Base-by-base conservation (phyloP, 2,888 invertebrate species). In the Norana najaformis region DNA sequence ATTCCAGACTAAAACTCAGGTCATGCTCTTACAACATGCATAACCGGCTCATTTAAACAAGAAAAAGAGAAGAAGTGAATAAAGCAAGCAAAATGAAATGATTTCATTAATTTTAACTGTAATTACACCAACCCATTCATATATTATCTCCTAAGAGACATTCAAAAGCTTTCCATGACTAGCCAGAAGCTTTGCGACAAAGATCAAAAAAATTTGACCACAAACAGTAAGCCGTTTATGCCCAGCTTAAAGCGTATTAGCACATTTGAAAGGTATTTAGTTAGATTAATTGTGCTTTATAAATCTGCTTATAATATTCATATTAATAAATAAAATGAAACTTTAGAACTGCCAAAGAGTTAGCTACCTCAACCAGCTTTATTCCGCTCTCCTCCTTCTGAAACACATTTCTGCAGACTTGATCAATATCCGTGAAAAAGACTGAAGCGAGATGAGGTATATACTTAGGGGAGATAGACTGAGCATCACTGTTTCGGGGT, bases 381-480 rank as follows among this genome's bases (percentile, higher is more conserved):
- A 85, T 34, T 37, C 35, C 85, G 35, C 23, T 36, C 1, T 85
- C 85, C 37, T 85, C 85, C 37, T 37, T 85, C 36, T 85, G 85
- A 37, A 34, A 85, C 16, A 37, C 85, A 14, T 85, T 85, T 85
- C 85, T 35, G 85, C 35, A 85, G 18, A 85, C 23, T 36, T 35
- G 85, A 85, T 85, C 85, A 37, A 85, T 23, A 14, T 85, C 85
- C 1, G 18, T 85, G 85, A 85, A 85, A 37, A 85, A 85, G 37
- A 85, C 35, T 6, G 85, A 85, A 37, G 36, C 85, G 14, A 85
- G 85, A 35, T 85, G 85, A 85, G 85, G 85, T 36, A 85, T 36
- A 14, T 35, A 30, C 35, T 85, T 35, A 3, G 85, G 85, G 2
- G 85, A 85, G 37, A 85, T 35, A 4, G 0, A 85, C 18, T 35